Evolutionary conservation across 2,888 invertebrate genomes (phyloP).

Genomic region (Tipula helvola): DNA sequence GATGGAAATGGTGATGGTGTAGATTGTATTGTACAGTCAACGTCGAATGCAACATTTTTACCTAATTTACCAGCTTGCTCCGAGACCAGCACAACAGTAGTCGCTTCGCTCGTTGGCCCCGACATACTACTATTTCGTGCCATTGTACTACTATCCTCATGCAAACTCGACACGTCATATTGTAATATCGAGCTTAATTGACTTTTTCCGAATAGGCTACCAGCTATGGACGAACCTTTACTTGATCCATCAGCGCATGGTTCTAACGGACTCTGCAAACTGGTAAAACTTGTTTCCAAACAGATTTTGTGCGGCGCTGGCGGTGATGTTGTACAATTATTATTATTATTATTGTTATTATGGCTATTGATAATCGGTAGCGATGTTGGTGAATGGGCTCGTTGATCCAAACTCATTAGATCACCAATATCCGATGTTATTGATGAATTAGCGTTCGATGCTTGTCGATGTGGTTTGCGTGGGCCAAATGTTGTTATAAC

Average conservation of each 20-base stretch:
- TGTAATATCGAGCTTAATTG: slow-evolving; percentile 34
- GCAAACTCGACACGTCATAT: slow-evolving; percentile 34
- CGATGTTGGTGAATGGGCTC: slow-evolving; percentile 41
- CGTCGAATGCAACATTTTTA: slow-evolving; percentile 32
- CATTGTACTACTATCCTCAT: slow-evolving; percentile 29
- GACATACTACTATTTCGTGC: slow-evolving; percentile 29
- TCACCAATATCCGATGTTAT: slow-evolving; percentile 29
- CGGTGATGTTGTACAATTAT: slow-evolving; percentile 32
- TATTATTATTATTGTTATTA: slow-evolving; percentile 24
- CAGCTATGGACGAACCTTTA: slow-evolving; percentile 32
- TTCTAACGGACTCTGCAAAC: slow-evolving; percentile 44
- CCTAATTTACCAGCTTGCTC: slow-evolving; percentile 19
- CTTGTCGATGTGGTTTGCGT: slow-evolving; percentile 57
- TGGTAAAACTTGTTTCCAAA: slow-evolving; percentile 65
- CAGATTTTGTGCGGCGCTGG: slow-evolving; percentile 45
- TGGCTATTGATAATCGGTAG: slow-evolving; percentile 19
- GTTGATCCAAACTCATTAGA: slow-evolving; percentile 20
- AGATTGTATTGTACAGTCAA: slow-evolving; percentile 13
- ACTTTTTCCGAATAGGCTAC: slow-evolving; percentile 32
- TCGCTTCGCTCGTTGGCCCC: slow-evolving; percentile 25
- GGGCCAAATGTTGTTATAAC: slow-evolving; percentile 70
- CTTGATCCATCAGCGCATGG: slow-evolving; percentile 22
- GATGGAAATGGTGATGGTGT: slow-evolving; percentile 11
- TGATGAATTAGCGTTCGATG: slow-evolving; percentile 34
- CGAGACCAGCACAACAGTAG: slow-evolving; percentile 23